These are phyloP conservation scores for Cassiopea xamachana DNA, from an alignment of 30 jellyfish, hydroid and myxozoan species.

Conservation along the genomic window DNA sequence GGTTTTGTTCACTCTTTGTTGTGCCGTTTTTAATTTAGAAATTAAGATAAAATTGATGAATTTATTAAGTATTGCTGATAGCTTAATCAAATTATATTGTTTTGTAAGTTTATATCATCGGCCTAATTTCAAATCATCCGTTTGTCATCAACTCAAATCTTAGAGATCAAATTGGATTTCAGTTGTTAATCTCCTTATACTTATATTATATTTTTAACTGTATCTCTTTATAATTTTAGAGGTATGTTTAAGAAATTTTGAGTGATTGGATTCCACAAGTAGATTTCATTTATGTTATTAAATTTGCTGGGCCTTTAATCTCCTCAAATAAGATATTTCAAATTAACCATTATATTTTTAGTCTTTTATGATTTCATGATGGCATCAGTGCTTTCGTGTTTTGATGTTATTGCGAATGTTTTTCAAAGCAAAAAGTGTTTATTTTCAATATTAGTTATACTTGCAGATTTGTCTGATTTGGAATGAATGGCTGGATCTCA, in stretches of 20 bases:
- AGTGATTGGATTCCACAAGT: neutral
- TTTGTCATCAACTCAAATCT: neutral
- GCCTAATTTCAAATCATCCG: neutral
- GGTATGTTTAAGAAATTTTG: no score
- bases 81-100: neutral
- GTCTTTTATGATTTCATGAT: neutral
- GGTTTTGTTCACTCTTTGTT: neutral
- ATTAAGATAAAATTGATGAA: neutral
- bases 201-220: neutral
- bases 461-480: neutral
- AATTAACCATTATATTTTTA: neutral
- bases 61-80: neutral
- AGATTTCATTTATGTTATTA: neutral
- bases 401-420: neutral
- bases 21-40: neutral
- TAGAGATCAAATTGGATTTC: neutral
- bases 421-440: no score
- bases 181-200: neutral
- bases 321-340: neutral
- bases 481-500: neutral
- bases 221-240: no score
- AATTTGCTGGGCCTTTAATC: neutral
- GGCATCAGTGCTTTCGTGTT: neutral
- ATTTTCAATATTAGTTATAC: no score
- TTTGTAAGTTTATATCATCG: neutral